Evolutionary conservation across 2,888 invertebrate genomes (phyloP).

Genomic region (Acronicta aceris): DNA sequence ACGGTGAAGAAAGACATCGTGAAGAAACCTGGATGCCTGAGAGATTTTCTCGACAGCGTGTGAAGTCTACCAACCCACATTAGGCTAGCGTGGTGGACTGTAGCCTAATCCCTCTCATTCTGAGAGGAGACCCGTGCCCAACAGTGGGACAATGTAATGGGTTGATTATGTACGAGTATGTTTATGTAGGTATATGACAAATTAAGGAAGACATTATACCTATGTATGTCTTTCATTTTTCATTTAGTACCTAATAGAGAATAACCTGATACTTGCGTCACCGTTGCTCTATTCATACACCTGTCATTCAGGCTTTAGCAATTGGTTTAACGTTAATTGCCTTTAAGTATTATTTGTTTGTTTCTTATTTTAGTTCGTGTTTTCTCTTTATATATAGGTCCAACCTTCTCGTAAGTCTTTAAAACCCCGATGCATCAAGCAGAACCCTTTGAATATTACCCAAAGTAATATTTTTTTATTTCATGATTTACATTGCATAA

Average conservation of each 20-base stretch:
- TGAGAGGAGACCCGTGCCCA: no score
- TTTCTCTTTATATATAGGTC: background rate
- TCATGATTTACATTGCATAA: background rate
- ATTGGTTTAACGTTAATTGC: slow-evolving; percentile 27
- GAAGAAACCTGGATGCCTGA: no score
- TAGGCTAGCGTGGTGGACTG: no score
- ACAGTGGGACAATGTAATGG: no score
- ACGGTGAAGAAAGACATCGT: no score
- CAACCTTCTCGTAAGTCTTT: background rate
- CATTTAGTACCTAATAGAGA: slow-evolving; percentile 53
- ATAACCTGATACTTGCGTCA: slow-evolving; percentile 66
- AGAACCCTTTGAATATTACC: background rate
- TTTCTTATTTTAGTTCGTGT: slow-evolving; percentile 26
- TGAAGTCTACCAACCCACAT: no score
- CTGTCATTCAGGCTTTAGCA: slow-evolving; percentile 63
- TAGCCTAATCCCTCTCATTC: no score
- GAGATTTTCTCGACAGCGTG: no score
- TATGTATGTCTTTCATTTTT: slow-evolving; percentile 43
- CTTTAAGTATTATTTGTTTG: slow-evolving; percentile 22
- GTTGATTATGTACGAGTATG: no score
- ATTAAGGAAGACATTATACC: slow-evolving; percentile 26
- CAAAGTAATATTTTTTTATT: background rate
- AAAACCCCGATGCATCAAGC: background rate
- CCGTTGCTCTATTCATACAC: slow-evolving; percentile 60
- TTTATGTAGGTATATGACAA: slow-evolving; percentile 25